These are phyloP conservation scores for Drosophila bipectinata DNA, from an alignment of 1,140 invertebrate species.

Conservation along the genomic window DNA sequence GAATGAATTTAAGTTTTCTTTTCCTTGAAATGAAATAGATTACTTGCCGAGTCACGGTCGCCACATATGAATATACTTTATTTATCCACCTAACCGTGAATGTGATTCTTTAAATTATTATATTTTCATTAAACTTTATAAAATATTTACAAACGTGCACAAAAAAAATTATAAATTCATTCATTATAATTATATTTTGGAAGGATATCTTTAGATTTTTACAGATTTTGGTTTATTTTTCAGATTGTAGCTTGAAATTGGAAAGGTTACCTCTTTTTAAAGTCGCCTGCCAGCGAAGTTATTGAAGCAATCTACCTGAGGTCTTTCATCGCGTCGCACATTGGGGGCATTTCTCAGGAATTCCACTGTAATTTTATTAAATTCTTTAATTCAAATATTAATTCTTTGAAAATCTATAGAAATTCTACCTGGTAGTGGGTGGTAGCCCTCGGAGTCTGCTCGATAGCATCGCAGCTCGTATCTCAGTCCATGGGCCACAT, in stretches of 20 bases:
- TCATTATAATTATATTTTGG: not conserved
- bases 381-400: not conserved
- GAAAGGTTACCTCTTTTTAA: not conserved
- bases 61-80: not conserved
- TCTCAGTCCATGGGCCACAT: slow-evolving; percentile 7
- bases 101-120: not conserved
- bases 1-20: not conserved
- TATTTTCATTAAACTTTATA: not conserved
- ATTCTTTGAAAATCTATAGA: not conserved
- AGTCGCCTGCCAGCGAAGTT: slow-evolving; percentile 1
- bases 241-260: too few species aligned
- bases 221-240: not conserved
- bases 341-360: slow-evolving; percentile 48
- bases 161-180: slow-evolving; percentile 23
- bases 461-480: slow-evolving; percentile 69
- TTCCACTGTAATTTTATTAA: slow-evolving; percentile 38
- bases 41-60: not conserved
- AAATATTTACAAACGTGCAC: slow-evolving; percentile 43
- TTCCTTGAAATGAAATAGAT: not conserved
- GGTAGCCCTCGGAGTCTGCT: slow-evolving; percentile 60
- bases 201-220: not conserved
- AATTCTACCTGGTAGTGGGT: slow-evolving; percentile 44
- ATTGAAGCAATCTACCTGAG: slow-evolving; percentile 53
- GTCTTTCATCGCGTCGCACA: slow-evolving; percentile 52
- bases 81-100: not conserved